Percentiles rank a stretch among this genome's conserved stretches.
Evolutionary conservation across 2,113 vertebrate species (phyloP).

Genomic region (Trachemys scripta): DNA sequence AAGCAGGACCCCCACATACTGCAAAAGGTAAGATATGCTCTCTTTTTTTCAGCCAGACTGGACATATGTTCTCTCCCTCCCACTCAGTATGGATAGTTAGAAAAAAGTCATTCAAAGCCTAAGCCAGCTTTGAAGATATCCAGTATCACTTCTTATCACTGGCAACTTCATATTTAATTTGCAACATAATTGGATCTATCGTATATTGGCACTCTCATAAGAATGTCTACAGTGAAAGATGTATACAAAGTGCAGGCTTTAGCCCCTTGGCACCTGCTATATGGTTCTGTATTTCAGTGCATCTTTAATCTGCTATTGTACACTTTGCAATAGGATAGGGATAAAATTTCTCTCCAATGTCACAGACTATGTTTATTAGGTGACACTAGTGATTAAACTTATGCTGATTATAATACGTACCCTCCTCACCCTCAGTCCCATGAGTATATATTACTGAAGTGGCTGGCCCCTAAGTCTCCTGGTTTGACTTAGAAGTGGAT

Average conservation of each 20-base stretch:
- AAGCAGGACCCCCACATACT: neutral
- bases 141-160: neutral
- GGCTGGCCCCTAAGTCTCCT: conserved; percentile 37
- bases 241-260: neutral
- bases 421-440: conserved; percentile 13
- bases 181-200: neutral
- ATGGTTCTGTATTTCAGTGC: neutral
- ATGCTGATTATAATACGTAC: conserved; percentile 52
- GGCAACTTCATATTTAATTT: neutral
- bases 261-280: neutral
- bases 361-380: neutral
- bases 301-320: conserved; percentile 48
- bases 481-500: neutral
- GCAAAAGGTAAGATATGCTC: neutral
- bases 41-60: neutral
- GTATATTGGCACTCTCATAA: neutral
- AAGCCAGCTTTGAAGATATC: neutral
- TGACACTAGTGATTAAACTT: neutral
- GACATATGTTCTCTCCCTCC: neutral
- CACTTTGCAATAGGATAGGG: neutral
- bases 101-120: neutral
- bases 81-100: neutral
- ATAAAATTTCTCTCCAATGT: neutral
- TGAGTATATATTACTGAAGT: neutral
- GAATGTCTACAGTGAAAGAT: neutral